Evolutionary conservation across 2,113 vertebrate species (phyloP).

Genomic region (Corydoras sp.): DNA sequence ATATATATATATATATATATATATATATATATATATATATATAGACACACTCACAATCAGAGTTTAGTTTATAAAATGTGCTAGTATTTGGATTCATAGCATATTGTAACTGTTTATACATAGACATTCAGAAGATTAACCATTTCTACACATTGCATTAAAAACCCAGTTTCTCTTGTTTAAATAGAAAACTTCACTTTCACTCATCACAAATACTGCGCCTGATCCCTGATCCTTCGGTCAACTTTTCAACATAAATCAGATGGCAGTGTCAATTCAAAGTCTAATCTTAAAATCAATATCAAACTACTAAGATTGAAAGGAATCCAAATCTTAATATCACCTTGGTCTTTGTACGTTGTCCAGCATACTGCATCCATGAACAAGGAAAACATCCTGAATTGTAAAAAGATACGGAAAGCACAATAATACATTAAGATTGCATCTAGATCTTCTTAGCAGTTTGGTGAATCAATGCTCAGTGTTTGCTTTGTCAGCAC

Average conservation of each 20-base stretch:
- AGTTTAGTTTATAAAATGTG: too few species aligned
- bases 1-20: too few species aligned
- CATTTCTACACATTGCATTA: not conserved
- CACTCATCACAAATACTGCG: not conserved
- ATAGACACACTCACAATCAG: too few species aligned
- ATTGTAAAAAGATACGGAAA: conserved; percentile 7
- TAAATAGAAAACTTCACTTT: conserved; percentile 4
- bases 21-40: too few species aligned
- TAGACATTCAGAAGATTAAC: too few species aligned
- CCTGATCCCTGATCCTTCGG: not conserved
- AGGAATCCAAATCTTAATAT: conserved; percentile 5
- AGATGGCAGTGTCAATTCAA: conserved; percentile 7
- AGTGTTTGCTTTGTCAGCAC: conserved; percentile 33
- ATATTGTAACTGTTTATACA: not conserved
- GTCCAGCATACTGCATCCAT: conserved; percentile 8
- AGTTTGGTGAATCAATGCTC: conserved; percentile 10
- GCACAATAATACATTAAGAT: conserved; percentile 9
- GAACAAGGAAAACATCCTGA: conserved; percentile 9
- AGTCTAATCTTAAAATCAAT: conserved; percentile 5
- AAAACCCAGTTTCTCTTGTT: conserved; percentile 6
- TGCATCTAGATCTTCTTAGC: conserved; percentile 3
- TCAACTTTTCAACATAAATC: conserved; percentile 16
- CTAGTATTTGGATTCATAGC: not conserved
- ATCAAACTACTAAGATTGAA: conserved; percentile 9
- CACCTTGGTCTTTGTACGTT: conserved; percentile 3